phyloP scores from a whole-genome alignment of 2,888 invertebrate genomes.

The Calameuta pallipes region DNA sequence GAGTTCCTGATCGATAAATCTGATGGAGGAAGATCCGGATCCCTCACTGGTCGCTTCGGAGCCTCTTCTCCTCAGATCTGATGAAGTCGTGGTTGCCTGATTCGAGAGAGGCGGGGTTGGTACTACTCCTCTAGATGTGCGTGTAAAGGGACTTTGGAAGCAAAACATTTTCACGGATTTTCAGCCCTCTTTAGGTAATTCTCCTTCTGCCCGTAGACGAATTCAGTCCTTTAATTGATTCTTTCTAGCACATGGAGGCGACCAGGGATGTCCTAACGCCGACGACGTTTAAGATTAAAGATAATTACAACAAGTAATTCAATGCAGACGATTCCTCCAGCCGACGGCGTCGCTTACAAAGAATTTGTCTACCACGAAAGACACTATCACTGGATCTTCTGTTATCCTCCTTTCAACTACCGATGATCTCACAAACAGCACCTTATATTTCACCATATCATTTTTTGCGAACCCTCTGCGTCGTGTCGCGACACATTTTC shows the following conservation, averaged over 20 bases:
- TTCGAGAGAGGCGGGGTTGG: constrained; percentile 32
- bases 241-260: too few species aligned
- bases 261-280: background rate
- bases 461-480: constrained; percentile 51
- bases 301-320: background rate
- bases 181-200: background rate
- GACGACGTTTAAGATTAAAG: background rate
- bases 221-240: too few species aligned
- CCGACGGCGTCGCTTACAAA: background rate
- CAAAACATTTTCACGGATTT: constrained; percentile 57
- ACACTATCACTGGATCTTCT: background rate
- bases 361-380: background rate
- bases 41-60: constrained; percentile 59
- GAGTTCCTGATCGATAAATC: constrained; percentile 59
- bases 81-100: background rate
- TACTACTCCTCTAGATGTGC: constrained; percentile 50
- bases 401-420: background rate
- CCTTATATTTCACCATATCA: constrained; percentile 1
- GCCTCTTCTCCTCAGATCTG: constrained; percentile 32
- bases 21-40: constrained; percentile 55
- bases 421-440: background rate
- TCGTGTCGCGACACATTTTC: constrained; percentile 39
- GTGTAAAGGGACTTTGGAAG: constrained; percentile 64
- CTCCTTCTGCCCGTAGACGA: background rate
- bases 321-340: background rate